These are phyloP conservation scores for Larimichthys polyactis DNA, from an alignment of 2,113 vertebrate genomes.

Conservation along the genomic window DNA sequence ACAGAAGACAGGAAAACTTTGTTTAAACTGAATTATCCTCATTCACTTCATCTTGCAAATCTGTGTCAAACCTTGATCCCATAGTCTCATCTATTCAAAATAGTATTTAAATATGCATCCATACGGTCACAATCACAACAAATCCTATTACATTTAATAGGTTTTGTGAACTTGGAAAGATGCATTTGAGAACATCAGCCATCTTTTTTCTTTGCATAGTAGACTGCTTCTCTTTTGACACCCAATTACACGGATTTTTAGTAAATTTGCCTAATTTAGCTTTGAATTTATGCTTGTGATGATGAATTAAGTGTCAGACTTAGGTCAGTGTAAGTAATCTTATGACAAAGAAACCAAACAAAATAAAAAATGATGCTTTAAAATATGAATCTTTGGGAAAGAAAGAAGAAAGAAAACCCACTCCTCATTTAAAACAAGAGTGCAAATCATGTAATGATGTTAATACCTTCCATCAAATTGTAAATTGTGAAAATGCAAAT, in stretches of 20 bases:
- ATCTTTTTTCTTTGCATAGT: slow-evolving; percentile 1
- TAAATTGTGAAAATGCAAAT: slow-evolving; percentile 17
- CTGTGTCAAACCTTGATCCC: slow-evolving; percentile 17
- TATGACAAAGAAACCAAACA: slow-evolving; percentile 17
- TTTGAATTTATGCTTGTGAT: slow-evolving; percentile 3
- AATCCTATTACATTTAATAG: slow-evolving; percentile 21
- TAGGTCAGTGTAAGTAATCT: slow-evolving; percentile 4
- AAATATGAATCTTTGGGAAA: background rate
- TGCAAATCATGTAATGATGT: background rate
- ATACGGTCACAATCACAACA: slow-evolving; percentile 1
- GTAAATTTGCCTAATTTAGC: slow-evolving; percentile 13
- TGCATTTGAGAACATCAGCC: slow-evolving; percentile 1
- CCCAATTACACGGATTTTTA: slow-evolving; percentile 17
- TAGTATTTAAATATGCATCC: no score
- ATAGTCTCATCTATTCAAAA: background rate
- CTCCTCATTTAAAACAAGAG: background rate
- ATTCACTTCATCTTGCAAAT: slow-evolving; percentile 16
- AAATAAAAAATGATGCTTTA: background rate
- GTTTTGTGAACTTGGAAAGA: slow-evolving; percentile 27
- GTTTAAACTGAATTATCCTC: background rate
- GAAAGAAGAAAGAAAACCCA: background rate
- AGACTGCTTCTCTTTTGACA: slow-evolving; percentile 21
- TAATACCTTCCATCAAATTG: background rate
- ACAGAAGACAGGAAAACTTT: slow-evolving; percentile 8
- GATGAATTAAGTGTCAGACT: slow-evolving; percentile 19